These are phyloP conservation scores for Euclidia mi DNA, from an alignment of 2,888 invertebrate genomes.

Conservation along the genomic window DNA sequence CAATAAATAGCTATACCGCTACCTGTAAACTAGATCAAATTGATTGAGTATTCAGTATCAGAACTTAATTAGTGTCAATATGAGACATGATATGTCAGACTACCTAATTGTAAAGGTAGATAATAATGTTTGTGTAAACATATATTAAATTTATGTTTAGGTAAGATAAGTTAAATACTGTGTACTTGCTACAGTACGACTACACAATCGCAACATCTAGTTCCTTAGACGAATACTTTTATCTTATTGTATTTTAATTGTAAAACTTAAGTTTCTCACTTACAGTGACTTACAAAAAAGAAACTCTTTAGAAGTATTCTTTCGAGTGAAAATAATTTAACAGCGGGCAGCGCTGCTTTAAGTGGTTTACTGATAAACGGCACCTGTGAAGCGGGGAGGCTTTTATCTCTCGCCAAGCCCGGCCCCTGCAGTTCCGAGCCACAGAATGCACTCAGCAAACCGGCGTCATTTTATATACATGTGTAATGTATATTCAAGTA, in stretches of 20 bases:
- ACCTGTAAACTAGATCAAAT: too few species aligned
- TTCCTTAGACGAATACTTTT: too few species aligned
- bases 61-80: too few species aligned
- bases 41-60: too few species aligned
- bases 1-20: too few species aligned
- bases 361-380: slow-evolving; percentile 67
- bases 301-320: slow-evolving; percentile 44
- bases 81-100: too few species aligned
- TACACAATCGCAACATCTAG: too few species aligned
- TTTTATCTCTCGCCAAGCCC: slow-evolving; percentile 61
- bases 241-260: slow-evolving; percentile 31
- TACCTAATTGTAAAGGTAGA: too few species aligned
- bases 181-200: too few species aligned
- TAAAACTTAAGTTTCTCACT: slow-evolving; percentile 29
- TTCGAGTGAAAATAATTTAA: slow-evolving; percentile 56
- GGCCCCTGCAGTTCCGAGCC: slow-evolving; percentile 54
- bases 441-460: slow-evolving; percentile 37
- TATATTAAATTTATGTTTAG: too few species aligned
- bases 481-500: slow-evolving; percentile 24
- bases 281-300: slow-evolving; percentile 30
- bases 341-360: slow-evolving; percentile 56
- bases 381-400: slow-evolving; percentile 64
- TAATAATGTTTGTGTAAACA: too few species aligned
- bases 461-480: slow-evolving; percentile 33
- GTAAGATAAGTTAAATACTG: too few species aligned